Base-by-base conservation (phyloP, 2,888 invertebrate genomes). In the Neoitamus cyanurus region DNA sequence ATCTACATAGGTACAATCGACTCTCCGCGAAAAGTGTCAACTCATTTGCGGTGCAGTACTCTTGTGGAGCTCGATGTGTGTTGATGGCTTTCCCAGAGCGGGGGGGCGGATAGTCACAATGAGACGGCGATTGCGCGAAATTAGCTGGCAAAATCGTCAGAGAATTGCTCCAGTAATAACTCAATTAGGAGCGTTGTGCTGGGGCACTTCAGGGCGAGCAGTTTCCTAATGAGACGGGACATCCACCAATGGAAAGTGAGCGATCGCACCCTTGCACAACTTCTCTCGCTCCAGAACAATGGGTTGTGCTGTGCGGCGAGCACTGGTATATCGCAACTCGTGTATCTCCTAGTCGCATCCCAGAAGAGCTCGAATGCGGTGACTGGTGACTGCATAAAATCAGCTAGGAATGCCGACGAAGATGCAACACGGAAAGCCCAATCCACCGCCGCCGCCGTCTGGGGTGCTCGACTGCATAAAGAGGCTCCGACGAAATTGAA, bases 141-240 rank as follows among this genome's bases (percentile, higher is more conserved):
- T 48, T 28, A 46, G 78, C 48, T 31, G 15, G 58, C 46, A 78
- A 48, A 78, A 58, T 58, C 25, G 20, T 15, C 20, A 78, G 58
- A 11, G 48, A 58, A 78, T 48, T 78, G 48, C 46, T 78, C 78
- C 48, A 48, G 48, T 78, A 78, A 78, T 78, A 78, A 78, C 78
- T 78, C 78, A 78, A 78, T 78, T 78, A 58, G 30, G 28, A 30
- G 9, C 46, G n/a, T 2, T 20, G n/a, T 30, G 15, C 15, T 58
- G 9, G 58, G 9, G 3, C 6, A 9, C 58, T 20, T 0, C 58
- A 25, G 15, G 13, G 20, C 25, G 25, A 11, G 42, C 37, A 75
- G 58, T 25, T 75, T 75, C 75, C 28, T 75, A 75, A 75, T 37
- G 42, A 78, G 58, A 34, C 34, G 30, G 48, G 3, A 58, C 42